These are phyloP conservation scores for Solea solea DNA, from an alignment of 2,113 vertebrate genomes.

Conservation along the genomic window DNA sequence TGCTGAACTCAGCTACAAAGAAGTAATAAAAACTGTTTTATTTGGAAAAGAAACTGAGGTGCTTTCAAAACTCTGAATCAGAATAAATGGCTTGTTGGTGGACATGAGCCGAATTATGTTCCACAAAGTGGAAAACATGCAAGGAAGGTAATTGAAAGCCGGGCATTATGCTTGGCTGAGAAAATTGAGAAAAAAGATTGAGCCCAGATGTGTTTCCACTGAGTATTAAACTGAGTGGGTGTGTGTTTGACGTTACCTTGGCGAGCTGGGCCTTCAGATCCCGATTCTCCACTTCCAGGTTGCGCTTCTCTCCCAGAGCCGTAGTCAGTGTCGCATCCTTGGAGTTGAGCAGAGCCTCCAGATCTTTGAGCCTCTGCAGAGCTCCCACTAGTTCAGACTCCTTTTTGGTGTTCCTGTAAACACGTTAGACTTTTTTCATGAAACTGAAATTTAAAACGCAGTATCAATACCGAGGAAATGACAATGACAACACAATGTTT, in stretches of 20 bases:
- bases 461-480: too few relatives aligned
- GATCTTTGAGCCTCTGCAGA: constrained; percentile 87
- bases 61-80: too few relatives aligned
- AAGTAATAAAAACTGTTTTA: too few relatives aligned
- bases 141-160: background rate
- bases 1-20: too few relatives aligned
- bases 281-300: constrained; percentile 85
- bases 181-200: background rate
- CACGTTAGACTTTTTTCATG: too few relatives aligned
- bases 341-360: constrained; percentile 92
- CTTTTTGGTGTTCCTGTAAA: constrained; percentile 89
- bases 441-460: too few relatives aligned
- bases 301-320: constrained; percentile 89
- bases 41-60: too few relatives aligned
- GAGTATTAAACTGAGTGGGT: background rate
- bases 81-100: too few relatives aligned
- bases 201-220: constrained; percentile 56
- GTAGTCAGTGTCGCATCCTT: constrained; percentile 90
- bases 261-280: constrained; percentile 87
- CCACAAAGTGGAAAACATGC: too few relatives aligned
- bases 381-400: constrained; percentile 86
- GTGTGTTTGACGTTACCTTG: constrained; percentile 82
- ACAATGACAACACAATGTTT: too few relatives aligned
- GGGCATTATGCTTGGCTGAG: background rate
- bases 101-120: too few relatives aligned